Evolutionary conservation across 2,888 invertebrate genomes (phyloP).

Genomic region (Drosophila setosimentum): DNA sequence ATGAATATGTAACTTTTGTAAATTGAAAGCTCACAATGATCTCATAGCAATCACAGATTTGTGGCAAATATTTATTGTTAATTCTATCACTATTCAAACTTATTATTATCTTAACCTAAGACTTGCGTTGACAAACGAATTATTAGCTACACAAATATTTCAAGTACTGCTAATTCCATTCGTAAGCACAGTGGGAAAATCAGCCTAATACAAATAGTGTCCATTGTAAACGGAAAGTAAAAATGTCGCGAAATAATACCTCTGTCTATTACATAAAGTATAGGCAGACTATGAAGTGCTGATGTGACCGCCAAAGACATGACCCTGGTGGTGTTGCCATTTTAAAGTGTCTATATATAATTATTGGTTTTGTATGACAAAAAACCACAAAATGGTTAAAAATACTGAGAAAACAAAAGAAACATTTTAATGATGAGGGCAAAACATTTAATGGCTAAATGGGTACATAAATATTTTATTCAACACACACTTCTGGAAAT

Average conservation of each 20-base stretch:
- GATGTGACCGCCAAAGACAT: slow-evolving; percentile 5
- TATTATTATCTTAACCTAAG: background rate
- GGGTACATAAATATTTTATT: background rate
- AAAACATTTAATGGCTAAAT: background rate
- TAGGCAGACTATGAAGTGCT: background rate
- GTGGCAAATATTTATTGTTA: too few relatives aligned
- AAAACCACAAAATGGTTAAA: background rate
- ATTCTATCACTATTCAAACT: background rate
- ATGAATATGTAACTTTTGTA: background rate
- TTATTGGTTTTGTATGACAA: background rate
- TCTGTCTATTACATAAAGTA: background rate
- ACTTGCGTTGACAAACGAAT: background rate
- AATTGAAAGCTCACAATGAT: background rate
- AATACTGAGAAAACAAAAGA: background rate
- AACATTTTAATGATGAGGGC: background rate
- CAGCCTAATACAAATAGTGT: background rate
- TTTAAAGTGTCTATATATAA: background rate
- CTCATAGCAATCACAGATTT: too few relatives aligned
- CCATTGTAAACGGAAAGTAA: background rate
- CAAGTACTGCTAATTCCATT: background rate
- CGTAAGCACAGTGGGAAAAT: background rate
- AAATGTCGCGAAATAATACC: background rate
- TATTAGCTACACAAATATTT: background rate
- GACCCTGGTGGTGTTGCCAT: background rate
- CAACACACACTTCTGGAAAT: slow-evolving; percentile 1